phyloP scores from a whole-genome alignment of 2,113 vertebrate species.

The Engraulis encrasicolus region DNA sequence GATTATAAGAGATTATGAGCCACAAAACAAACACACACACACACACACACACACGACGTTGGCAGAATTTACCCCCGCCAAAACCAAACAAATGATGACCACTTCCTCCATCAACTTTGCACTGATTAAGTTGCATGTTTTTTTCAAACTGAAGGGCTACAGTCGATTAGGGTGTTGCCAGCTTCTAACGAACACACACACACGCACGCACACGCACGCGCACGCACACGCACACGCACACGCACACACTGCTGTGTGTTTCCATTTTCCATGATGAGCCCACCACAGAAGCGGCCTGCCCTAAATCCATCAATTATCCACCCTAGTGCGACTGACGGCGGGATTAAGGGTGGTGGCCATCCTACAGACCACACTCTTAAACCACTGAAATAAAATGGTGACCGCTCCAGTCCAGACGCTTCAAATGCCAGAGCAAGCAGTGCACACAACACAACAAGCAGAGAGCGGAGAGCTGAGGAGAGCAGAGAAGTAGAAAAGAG shows the following conservation, averaged over 20 bases:
- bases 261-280: neutral
- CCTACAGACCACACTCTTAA: neutral
- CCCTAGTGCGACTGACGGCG: neutral
- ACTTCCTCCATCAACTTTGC: neutral
- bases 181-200: neutral
- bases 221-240: too few species aligned
- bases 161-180: neutral
- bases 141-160: neutral
- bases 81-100: neutral
- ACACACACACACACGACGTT: neutral
- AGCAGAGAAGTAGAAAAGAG: neutral
- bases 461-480: neutral
- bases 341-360: neutral
- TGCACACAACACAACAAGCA: neutral
- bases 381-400: neutral
- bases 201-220: too few species aligned
- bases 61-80: neutral
- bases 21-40: neutral
- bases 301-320: constrained; percentile 9
- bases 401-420: neutral
- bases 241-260: neutral
- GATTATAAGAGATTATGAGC: constrained; percentile 32
- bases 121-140: neutral
- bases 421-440: too few species aligned
- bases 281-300: neutral